Evolutionary conservation across 1,140 invertebrate genomes (phyloP), one percentile per base, ranked within the genome.

Genomic region (Dolichoris vasculosae): DNA sequence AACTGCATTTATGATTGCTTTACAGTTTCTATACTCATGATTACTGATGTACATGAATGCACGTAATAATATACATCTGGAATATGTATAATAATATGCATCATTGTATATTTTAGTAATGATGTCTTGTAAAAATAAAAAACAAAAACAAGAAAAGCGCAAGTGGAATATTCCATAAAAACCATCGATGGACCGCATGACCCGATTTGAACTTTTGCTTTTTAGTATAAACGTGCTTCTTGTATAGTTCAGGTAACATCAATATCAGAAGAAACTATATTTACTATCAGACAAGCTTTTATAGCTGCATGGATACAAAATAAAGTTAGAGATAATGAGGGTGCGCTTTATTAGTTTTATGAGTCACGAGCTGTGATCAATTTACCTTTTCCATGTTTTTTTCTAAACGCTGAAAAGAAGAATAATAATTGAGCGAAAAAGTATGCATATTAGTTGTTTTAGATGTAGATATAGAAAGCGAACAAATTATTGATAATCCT

Each of bases 231-330:
- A n/a, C n/a, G n/a, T 23, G 30, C 51, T 38, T 73, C 23, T 23
- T 17, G 43, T 13, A 46, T 46, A 46, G 23, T 9, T 59, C 23
- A 35, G 32, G 32, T 35, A 8, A 64, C 59, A 85, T 88, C 86
- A 88, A 83, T 80, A 43, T 9, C 3, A 82, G 38, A 46, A 38
- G 35, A 63, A 23, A 3, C 35, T 51, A 13, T n/a, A n/a, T n/a
- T n/a, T n/a, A n/a, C n/a, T n/a, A n/a, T 88, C 84, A 89, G 83
- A 87, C 75, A 88, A 87, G 63, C 75, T 48, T 26, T 55, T 46
- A 71, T 17, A 26, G 23, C 15, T 40, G 51, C 38, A 32, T 26
- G 40, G 17, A 35, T 35, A 55, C 40, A 43, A 83, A 40, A 87
- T 84, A 84, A 82, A 78, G 71, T 59, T 35, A 48, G 23, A 64